Evolutionary conservation across 2,888 invertebrate genomes (phyloP).

Genomic region (Sphecodes monilicornis): DNA sequence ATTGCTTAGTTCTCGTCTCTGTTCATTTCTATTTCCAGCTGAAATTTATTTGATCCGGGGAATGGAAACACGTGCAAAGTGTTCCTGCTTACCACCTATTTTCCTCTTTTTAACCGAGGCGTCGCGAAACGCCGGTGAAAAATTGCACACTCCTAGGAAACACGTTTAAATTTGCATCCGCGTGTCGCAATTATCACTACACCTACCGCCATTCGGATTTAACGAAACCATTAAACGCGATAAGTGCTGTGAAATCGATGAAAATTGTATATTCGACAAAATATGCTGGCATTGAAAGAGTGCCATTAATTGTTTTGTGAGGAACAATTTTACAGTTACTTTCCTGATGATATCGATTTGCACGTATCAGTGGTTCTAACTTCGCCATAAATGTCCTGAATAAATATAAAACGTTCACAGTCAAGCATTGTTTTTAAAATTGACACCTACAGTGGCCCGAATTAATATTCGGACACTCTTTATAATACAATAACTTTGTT

Average conservation of each 20-base stretch:
- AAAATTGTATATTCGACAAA: neutral
- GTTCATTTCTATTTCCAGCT: constrained; percentile 63
- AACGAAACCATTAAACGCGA: neutral
- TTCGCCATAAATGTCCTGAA: neutral
- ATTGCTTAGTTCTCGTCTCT: constrained; percentile 57
- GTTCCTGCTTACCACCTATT: constrained; percentile 50
- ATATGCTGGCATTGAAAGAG: neutral
- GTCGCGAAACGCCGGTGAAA: constrained; percentile 45
- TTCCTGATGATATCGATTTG: neutral
- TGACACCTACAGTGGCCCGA: too few relatives aligned
- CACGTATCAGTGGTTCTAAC: neutral
- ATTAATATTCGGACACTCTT: too few relatives aligned
- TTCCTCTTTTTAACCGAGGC: constrained; percentile 44
- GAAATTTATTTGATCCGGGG: constrained; percentile 64
- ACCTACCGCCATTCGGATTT: neutral
- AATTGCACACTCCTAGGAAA: constrained; percentile 38
- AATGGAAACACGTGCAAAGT: constrained; percentile 65
- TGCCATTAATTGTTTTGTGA: neutral
- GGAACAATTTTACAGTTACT: neutral
- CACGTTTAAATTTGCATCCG: constrained; percentile 27
- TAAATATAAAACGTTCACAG: neutral
- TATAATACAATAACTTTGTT: too few relatives aligned
- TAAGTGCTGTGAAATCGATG: neutral
- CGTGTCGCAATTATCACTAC: constrained; percentile 26
- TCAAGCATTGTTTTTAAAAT: too few relatives aligned